Conservation (phyloP, 2,888 invertebrate species). For the Platycheirus albimanus region DNA sequence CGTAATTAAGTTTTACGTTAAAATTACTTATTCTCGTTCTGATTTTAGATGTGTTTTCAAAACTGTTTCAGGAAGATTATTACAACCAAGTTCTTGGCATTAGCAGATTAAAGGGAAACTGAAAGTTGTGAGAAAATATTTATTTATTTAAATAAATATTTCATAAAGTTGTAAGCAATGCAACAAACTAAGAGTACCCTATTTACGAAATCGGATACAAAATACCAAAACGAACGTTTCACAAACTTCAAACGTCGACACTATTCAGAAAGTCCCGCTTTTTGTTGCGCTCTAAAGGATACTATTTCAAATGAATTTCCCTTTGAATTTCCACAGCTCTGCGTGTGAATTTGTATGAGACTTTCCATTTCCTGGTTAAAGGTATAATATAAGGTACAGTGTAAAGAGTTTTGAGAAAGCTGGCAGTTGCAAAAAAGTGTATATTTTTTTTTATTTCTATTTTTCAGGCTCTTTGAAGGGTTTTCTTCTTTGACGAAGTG, state of each 20-base stretch:
- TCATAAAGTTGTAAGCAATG: no score
- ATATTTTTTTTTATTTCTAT: conserved; percentile 5
- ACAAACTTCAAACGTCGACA: conserved; percentile 48
- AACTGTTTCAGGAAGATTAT: no score
- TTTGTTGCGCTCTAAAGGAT: conserved; percentile 39
- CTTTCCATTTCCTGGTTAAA: conserved; percentile 52
- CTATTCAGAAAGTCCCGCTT: conserved; percentile 47
- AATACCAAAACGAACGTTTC: conserved; percentile 6
- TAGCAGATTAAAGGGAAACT: no score
- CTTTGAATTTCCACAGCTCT: conserved; percentile 66
- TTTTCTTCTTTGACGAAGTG: conserved; percentile 23
- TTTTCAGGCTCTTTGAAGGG: conserved; percentile 22
- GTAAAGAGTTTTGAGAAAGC: not conserved
- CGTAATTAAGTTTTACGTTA: no score
- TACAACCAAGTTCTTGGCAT: no score
- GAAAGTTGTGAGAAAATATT: no score
- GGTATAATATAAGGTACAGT: conserved; percentile 14
- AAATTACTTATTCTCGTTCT: no score
- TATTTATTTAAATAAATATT: no score
- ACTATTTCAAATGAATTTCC: conserved; percentile 59
- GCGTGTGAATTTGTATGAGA: conserved; percentile 65
- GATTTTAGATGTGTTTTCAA: no score
- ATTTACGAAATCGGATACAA: not conserved
- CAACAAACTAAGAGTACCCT: not conserved
- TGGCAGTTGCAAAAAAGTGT: not conserved